phyloP scores from a whole-genome alignment of 1,140 invertebrate genomes.

The Maniola jurtina region DNA sequence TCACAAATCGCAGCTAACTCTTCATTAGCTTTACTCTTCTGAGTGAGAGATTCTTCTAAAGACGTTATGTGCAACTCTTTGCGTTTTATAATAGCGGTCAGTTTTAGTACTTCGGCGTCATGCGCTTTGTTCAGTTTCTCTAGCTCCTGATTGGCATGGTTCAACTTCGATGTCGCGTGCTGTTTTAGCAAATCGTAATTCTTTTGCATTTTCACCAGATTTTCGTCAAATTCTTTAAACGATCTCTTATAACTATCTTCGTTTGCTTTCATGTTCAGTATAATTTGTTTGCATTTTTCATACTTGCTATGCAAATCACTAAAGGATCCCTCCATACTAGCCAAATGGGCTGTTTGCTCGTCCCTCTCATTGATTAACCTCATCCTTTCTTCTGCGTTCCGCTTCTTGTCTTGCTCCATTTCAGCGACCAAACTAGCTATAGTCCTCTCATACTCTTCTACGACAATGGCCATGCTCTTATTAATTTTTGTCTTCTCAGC shows the following conservation, averaged over 20 bases:
- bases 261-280: constrained; percentile 68
- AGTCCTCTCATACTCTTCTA: constrained; percentile 85
- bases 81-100: constrained; percentile 87
- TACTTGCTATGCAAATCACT: constrained; percentile 86
- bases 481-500: constrained; percentile 60
- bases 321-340: constrained; percentile 87
- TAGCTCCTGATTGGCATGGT: constrained; percentile 82
- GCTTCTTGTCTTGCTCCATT: constrained; percentile 79
- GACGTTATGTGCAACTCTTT: constrained; percentile 85
- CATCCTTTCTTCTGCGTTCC: constrained; percentile 62
- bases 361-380: constrained; percentile 79
- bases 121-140: constrained; percentile 82
- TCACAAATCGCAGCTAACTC: constrained; percentile 89
- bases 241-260: constrained; percentile 67
- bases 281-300: constrained; percentile 73
- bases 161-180: constrained; percentile 72
- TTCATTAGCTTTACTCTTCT: constrained; percentile 87
- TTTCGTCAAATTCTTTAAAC: constrained; percentile 66
- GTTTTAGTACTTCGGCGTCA: constrained; percentile 83
- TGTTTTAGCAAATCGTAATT: constrained; percentile 74
- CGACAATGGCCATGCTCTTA: constrained; percentile 78
- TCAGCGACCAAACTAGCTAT: constrained; percentile 82
- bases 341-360: constrained; percentile 85
- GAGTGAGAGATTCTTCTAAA: constrained; percentile 84
- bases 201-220: constrained; percentile 67